Evolutionary conservation across 1,140 invertebrate species (phyloP).

Genomic region (Leptestheria dahalacensis): DNA sequence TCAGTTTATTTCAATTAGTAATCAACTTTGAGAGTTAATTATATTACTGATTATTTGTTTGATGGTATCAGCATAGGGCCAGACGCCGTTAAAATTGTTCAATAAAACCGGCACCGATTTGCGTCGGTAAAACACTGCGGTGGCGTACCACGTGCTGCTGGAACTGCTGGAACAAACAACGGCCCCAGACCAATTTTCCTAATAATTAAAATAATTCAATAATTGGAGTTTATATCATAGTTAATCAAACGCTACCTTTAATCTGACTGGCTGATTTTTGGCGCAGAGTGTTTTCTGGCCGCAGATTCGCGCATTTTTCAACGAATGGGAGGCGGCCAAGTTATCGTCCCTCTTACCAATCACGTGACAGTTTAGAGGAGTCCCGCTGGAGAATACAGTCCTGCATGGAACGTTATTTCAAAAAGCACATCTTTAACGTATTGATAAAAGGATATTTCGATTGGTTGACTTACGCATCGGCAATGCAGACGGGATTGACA

Average conservation of each 20-base stretch:
- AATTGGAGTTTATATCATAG: background rate
- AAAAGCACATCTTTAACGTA: background rate
- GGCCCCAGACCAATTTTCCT: conserved; percentile 1
- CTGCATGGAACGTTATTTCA: no score
- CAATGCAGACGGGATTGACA: conserved; percentile 54
- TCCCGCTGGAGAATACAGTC: no score
- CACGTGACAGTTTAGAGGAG: background rate
- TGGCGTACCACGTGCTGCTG: background rate
- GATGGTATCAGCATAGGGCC: background rate
- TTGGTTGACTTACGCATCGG: conserved; percentile 30
- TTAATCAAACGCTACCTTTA: background rate
- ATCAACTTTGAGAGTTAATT: background rate
- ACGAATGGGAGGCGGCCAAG: background rate
- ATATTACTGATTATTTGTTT: background rate
- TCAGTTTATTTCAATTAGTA: background rate
- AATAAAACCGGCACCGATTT: background rate
- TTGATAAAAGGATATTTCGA: background rate
- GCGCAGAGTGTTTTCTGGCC: background rate
- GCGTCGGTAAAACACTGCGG: background rate
- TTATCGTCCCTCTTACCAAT: background rate
- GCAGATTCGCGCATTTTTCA: background rate
- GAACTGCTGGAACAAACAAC: background rate
- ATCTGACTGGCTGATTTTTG: background rate
- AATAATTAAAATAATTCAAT: background rate
- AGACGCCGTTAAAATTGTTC: background rate